phyloP scores from a whole-genome alignment of 1,140 invertebrate species.

The Sesamia nonagrioides region DNA sequence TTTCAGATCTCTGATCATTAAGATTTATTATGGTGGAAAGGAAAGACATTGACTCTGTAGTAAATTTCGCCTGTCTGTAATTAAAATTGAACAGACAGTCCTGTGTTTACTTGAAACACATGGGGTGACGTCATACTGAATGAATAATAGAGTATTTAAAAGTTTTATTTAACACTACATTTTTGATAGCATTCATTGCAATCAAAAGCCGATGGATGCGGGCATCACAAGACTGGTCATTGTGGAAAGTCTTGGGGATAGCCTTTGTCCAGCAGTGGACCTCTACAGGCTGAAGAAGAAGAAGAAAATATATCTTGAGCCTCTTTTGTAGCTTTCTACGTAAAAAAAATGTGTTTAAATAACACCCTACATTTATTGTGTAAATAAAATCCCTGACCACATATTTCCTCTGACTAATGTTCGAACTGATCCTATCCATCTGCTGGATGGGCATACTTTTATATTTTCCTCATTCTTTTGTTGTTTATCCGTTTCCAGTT shows the following conservation, averaged over 20 bases:
- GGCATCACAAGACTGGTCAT: no score
- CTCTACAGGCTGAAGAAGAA: no score
- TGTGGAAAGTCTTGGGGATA: no score
- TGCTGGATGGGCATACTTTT: background rate
- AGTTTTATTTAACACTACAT: slow-evolving; percentile 5
- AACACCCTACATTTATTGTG: slow-evolving; percentile 12
- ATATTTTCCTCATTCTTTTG: background rate
- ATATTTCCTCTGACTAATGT: slow-evolving; percentile 1
- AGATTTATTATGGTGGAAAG: slow-evolving; percentile 2
- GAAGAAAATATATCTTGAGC: no score
- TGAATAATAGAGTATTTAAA: slow-evolving; percentile 15
- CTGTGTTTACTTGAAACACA: slow-evolving; percentile 28
- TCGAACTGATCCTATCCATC: background rate
- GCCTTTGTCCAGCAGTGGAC: no score
- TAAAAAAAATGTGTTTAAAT: background rate
- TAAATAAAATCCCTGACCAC: slow-evolving; percentile 27
- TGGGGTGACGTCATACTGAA: slow-evolving; percentile 17
- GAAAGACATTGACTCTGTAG: slow-evolving; percentile 9
- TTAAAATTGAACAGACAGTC: slow-evolving; percentile 21
- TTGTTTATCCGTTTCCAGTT: background rate
- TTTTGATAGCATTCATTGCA: slow-evolving; percentile 35
- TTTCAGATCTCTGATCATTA: slow-evolving; percentile 24
- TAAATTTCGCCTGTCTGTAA: slow-evolving; percentile 24
- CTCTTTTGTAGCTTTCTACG: slow-evolving; percentile 20
- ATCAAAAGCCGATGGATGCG: no score